These are phyloP conservation scores for Belgica antarctica DNA, from an alignment of 2,888 invertebrate genomes.

Conservation along the genomic window DNA sequence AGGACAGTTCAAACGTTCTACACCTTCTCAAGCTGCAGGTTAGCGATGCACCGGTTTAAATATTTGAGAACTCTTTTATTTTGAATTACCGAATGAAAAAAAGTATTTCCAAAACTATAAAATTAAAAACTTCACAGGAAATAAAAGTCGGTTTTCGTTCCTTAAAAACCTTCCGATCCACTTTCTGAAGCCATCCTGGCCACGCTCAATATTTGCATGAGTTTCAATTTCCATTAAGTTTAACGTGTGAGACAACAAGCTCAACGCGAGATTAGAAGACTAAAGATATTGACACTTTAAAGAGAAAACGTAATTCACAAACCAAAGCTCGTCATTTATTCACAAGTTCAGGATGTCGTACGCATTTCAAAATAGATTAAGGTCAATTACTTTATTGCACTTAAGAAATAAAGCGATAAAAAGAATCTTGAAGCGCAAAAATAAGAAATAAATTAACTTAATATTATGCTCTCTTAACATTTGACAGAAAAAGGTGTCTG, in stretches of 20 bases:
- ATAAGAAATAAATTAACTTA: no score
- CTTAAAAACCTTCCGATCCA: no score
- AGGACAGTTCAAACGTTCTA: no score
- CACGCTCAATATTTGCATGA: no score
- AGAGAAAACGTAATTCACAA: constrained; percentile 35
- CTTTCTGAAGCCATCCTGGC: no score
- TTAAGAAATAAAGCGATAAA: constrained; percentile 26
- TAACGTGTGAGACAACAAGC: constrained; percentile 18
- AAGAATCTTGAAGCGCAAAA: neutral
- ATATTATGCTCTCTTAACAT: constrained; percentile 27
- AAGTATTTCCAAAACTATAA: no score
- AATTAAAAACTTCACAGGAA: no score
- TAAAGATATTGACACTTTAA: constrained; percentile 36
- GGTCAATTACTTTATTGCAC: constrained; percentile 36
- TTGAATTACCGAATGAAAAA: no score
- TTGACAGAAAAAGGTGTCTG: neutral
- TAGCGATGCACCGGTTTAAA: no score
- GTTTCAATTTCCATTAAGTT: constrained; percentile 24
- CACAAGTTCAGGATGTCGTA: constrained; percentile 21
- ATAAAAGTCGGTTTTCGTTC: no score
- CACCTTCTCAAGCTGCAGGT: no score
- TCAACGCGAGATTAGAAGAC: constrained; percentile 10
- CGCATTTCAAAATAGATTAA: constrained; percentile 38
- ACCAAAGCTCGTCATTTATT: neutral
- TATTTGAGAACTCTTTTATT: no score